These are phyloP conservation scores for Coranthus polyacanthus DNA, from an alignment of 2,797 vertebrate genomes.

Conservation along the genomic window DNA sequence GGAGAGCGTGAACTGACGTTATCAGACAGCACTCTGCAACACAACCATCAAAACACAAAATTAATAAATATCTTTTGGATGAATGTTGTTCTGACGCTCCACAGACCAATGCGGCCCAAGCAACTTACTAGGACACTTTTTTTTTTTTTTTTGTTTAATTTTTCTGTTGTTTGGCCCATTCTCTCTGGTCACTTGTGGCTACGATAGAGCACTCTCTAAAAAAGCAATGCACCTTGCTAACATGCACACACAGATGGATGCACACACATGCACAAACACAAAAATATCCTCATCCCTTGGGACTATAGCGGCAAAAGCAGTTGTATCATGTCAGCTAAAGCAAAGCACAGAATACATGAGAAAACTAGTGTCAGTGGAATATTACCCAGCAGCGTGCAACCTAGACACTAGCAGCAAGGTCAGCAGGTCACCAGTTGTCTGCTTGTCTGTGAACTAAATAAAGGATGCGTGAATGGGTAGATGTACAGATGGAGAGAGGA, in stretches of 20 bases:
- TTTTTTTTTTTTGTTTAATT: no score
- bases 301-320: conserved; percentile 5
- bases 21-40: no score
- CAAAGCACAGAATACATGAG: conserved; percentile 34
- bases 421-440: conserved; percentile 28
- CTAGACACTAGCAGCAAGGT: conserved; percentile 25
- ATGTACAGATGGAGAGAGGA: background rate
- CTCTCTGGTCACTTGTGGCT: conserved; percentile 31
- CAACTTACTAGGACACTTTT: no score
- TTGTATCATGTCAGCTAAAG: conserved; percentile 32
- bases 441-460: conserved; percentile 14
- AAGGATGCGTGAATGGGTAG: conserved; percentile 17
- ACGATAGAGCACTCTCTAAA: conserved; percentile 22
- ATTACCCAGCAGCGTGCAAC: conserved; percentile 12
- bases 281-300: conserved; percentile 7
- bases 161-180: conserved; percentile 27
- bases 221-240: conserved; percentile 19
- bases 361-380: conserved; percentile 29
- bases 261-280: conserved; percentile 8
- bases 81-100: no score
- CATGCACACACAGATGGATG: conserved; percentile 18
- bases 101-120: no score
- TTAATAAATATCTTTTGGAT: no score
- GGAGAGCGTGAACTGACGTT: no score
- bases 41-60: no score